Evolutionary conservation across 1,140 invertebrate species (phyloP), one percentile per base, ranked within the genome.

Genomic region (Lethocerus indicus): DNA sequence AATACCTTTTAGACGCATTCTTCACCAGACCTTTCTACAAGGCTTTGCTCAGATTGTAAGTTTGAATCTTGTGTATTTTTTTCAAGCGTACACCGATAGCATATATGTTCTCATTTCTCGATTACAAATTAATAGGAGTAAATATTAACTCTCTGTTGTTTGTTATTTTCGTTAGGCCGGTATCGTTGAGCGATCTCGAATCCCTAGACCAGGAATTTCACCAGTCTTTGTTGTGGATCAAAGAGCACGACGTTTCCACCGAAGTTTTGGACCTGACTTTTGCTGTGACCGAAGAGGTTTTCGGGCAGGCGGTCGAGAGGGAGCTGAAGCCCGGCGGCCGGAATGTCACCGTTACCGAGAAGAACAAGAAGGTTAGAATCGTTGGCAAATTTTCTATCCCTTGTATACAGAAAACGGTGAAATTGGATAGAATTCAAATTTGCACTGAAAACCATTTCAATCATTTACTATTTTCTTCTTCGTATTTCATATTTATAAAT

Each of bases 1-100:
- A 95, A 56, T 97, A 95, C 67, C 70, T 97, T 41, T 70, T 98
- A 35, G 93, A 97, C 68, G 92, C 87, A 21, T 97, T 96, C 70
- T 97, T 98, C 65, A 96, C 92, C 0, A 70, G 91, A 32, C 90
- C 92, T 18, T 93, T 98, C 66, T 97, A 97, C 67, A 96, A 97
- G 68, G 87, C 89, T 6, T 69, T 98, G 20, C 67, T 97, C 14
- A 74, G 87, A 54, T 73, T 93, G 75, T 79, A 63, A 71, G 72
- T 70, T 49, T 46, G 27, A 12, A 20, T 41, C n/a, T n/a, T n/a
- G n/a, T n/a, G n/a, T n/a, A n/a, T n/a, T n/a, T n/a, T n/a, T n/a
- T n/a, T n/a, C n/a, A n/a, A n/a, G n/a, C n/a, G n/a, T n/a, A n/a
- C n/a, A 40, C 47, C 54, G 32, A 20, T 42, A 35, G 29, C 23